These are phyloP conservation scores for Xiphorhynchus elegans DNA, from an alignment of 2,113 vertebrate species.

Conservation along the genomic window DNA sequence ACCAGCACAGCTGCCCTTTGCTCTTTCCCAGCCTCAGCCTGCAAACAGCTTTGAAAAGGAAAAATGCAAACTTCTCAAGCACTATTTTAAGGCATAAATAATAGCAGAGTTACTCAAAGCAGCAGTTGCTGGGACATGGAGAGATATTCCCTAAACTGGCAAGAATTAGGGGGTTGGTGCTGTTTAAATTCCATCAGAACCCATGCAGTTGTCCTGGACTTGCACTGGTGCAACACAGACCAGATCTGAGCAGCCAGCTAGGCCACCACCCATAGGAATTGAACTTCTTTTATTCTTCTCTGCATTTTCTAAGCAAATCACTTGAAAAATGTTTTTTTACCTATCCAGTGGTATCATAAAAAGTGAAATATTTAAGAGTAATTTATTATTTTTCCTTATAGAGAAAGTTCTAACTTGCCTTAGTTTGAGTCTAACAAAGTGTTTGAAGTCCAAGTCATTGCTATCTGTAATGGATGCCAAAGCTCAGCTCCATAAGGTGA, in stretches of 20 bases:
- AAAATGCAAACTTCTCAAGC: not conserved
- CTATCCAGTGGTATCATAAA: not conserved
- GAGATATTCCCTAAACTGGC: not conserved
- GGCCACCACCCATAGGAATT: not conserved
- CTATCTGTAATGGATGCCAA: rapidly evolving
- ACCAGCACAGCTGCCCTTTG: rapidly evolving
- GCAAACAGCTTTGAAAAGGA: not conserved
- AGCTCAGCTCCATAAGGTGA: not conserved
- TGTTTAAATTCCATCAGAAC: not conserved
- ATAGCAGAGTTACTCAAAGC: rapidly evolving
- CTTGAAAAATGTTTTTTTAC: not conserved
- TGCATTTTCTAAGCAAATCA: not conserved
- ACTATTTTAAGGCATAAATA: not conserved
- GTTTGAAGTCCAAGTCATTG: not conserved
- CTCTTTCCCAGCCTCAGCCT: not conserved
- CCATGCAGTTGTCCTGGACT: not conserved
- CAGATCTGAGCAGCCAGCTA: not conserved
- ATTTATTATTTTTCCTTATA: not conserved
- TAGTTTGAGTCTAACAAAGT: not conserved
- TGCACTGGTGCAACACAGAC: not conserved
- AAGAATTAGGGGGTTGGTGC: not conserved
- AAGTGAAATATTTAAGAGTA: not conserved
- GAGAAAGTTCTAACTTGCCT: not conserved
- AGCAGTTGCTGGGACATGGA: rapidly evolving
- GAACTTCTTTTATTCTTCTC: not conserved